phyloP scores from a whole-genome alignment of 2,113 vertebrate species.

The Eulemur macaco region DNA sequence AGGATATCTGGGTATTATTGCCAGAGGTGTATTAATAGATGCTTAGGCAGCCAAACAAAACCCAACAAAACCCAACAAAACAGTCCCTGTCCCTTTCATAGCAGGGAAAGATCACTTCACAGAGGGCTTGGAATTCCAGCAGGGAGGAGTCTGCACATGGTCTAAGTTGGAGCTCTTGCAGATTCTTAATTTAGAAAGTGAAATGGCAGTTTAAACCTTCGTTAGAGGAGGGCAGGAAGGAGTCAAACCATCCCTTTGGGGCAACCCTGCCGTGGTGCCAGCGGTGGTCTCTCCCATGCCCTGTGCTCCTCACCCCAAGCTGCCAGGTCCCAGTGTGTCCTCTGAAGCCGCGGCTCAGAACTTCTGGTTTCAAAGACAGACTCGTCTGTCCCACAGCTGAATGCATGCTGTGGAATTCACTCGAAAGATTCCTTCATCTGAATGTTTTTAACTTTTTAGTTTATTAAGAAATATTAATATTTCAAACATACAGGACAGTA shows the following conservation, averaged over 20 bases:
- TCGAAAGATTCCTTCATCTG: background rate
- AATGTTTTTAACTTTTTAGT: background rate
- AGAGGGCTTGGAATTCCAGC: background rate
- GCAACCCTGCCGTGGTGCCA: background rate
- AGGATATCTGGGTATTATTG: background rate
- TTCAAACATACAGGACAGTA: background rate
- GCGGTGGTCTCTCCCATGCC: background rate
- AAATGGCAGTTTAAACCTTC: background rate
- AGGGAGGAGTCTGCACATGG: background rate
- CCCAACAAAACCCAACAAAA: background rate
- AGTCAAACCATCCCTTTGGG: background rate
- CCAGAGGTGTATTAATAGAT: background rate
- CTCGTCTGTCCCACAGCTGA: background rate
- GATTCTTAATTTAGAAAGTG: background rate
- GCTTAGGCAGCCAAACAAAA: background rate
- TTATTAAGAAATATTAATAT: conserved; percentile 19
- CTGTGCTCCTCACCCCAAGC: background rate
- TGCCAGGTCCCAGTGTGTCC: background rate
- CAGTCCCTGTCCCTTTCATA: background rate
- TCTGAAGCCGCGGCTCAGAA: background rate
- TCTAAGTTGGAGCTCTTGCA: background rate
- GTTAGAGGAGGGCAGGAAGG: background rate
- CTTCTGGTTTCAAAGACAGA: background rate
- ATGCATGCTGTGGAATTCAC: background rate
- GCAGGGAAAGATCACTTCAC: background rate